Base-by-base conservation (phyloP, 2,113 vertebrate genomes). In the Xyrauchen texanus region DNA sequence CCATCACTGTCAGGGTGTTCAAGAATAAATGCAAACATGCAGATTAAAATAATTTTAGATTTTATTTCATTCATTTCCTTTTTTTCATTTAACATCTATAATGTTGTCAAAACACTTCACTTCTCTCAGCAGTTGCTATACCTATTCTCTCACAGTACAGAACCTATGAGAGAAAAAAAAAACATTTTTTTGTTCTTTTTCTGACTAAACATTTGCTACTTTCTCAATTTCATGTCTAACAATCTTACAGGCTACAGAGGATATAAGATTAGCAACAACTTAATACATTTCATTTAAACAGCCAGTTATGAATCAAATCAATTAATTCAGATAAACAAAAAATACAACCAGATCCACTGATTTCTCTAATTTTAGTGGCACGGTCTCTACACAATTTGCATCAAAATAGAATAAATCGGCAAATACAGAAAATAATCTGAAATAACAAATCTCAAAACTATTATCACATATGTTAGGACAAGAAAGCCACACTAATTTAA, bases 31-130 rank as follows among this genome's bases (percentile, higher is more conserved):
- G 52, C 13, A 34, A 34, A 34, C 10, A 64, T 8, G 68, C 13
- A 16, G 47, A 53, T 72, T 42, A 15, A 6, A 75, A 63, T 68
- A 52, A 69, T 69, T 57, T 34, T 3, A 34, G 21, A 34, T 63
- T 82, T 82, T 82, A 79, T 80, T 80, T 55, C 61, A 15, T 65
- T 44, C 4, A 64, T 70, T 69, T 46, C 11, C 42, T 70, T 60
- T 71, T 84, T 58, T 61, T 75, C 42, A 75, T 79, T 79, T 46
- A 72, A 85, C 73, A 72, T 78, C 75, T 78, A 84, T n/a, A 61
- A 78, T 80, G 64, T 46, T 60, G 55, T 76, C 66, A 66, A 82
- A 34, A 34, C 21, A 34, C 21, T 34, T 34, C 76, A 80, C 16
- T 77, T 84, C 6, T 68, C 34, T 78, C 47, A 46, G 44, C 65